Base-by-base conservation (phyloP, 2,113 vertebrate species). In the Muntiacus reevesi region DNA sequence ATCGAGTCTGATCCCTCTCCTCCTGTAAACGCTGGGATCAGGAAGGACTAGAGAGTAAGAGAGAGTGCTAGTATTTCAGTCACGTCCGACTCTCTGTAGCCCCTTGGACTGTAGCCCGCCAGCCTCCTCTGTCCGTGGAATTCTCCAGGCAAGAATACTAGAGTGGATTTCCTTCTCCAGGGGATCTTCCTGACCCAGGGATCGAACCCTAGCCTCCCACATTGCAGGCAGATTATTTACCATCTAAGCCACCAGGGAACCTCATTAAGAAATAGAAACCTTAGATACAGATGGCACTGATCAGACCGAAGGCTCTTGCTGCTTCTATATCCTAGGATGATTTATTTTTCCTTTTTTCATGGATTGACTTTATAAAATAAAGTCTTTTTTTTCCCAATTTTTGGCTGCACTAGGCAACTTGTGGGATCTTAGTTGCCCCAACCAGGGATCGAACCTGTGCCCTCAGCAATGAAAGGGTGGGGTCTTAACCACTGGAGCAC, bases 281-380 rank as follows among this genome's bases (percentile, higher is more conserved):
- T 54, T 84, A 6, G 5, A 4, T 3, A 2, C 0, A 16, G 50
- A n/a, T 23, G 1, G 10, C 21, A 0, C 1, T 8, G 82, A 14
- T 15, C 36, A 54, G 25, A 13, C 47, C 6, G 9, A 12, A 40
- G 67, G 25, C 52, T 21, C 95, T 8, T 0, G 21, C 17, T 15
- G 23, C 62, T 79, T 54, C 60, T 60, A 5, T 40, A 9, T 13
- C 45, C 33, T 13, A 23, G 71, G 45, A 16, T 11, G 28, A 7
- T 3, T 60, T 27, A 36, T 79, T 71, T 71, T 71, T 40, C 5
- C 23, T 40, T 71, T 40, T 40, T 71, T 40, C n/a, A 23, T 11
- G n/a, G 19, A 40, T 71, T 23, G 19, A 6, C 19, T 40, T 71
- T 36, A 2, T 67, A 50, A 50, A 50, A 50, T 50, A 67, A n/a